Evolutionary conservation across 2,797 vertebrate genomes (phyloP).

Genomic region (Scomberomorus guttatus): DNA sequence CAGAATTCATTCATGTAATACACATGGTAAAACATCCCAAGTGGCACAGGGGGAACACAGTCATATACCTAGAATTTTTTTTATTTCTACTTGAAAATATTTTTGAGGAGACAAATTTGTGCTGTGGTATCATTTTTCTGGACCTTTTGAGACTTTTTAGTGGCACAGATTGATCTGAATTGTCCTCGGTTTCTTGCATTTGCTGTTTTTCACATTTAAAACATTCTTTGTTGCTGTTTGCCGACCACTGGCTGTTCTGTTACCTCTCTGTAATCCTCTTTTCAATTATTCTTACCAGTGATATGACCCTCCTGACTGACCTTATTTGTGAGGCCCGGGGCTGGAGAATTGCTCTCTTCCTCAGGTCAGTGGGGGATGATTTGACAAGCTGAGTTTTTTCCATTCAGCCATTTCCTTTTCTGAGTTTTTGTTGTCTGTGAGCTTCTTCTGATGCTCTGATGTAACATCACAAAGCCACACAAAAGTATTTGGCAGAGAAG

Average conservation of each 20-base stretch:
- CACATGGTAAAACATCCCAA: too few relatives aligned
- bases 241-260: neutral
- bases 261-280: neutral
- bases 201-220: neutral
- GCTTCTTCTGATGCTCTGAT: constrained; percentile 6
- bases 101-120: neutral
- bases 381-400: too few relatives aligned
- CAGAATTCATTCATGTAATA: too few relatives aligned
- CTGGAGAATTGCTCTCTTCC: neutral
- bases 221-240: neutral
- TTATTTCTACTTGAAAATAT: neutral
- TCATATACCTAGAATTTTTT: too few relatives aligned
- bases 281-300: neutral
- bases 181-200: neutral
- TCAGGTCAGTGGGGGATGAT: too few relatives aligned
- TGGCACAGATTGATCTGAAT: neutral
- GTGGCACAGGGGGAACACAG: too few relatives aligned
- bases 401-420: neutral
- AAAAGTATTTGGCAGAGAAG: constrained; percentile 1
- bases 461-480: neutral
- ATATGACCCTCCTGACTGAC: neutral
- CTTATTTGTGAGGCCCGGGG: neutral
- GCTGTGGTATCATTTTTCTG: neutral
- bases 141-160: neutral
- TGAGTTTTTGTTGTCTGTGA: neutral